phyloP scores from a whole-genome alignment of 2,888 invertebrate genomes.

The Sphaerophoria taeniata region DNA sequence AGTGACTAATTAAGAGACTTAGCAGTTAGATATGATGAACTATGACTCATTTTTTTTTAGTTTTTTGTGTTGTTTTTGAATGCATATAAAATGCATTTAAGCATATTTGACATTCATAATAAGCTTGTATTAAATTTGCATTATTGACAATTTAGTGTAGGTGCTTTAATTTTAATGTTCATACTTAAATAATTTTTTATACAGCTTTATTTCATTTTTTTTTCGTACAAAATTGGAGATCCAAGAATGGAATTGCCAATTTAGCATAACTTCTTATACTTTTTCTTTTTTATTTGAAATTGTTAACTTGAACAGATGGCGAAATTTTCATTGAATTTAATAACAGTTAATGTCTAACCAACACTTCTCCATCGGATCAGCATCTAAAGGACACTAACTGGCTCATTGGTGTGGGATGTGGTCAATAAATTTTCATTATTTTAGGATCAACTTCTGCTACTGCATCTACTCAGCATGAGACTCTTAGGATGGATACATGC shows the following conservation, averaged over 20 bases:
- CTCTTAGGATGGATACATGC: constrained; percentile 58
- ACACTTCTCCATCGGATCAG: constrained; percentile 2
- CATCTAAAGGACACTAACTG: not conserved
- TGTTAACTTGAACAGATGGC: constrained; percentile 53
- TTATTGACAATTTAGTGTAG: too few species aligned
- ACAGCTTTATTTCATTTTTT: constrained; percentile 15
- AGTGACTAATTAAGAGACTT: constrained; percentile 1
- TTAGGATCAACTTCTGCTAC: constrained; percentile 54
- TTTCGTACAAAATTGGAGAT: not conserved
- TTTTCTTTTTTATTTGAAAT: constrained; percentile 10
- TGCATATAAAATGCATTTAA: too few species aligned
- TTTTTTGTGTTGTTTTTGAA: too few species aligned
- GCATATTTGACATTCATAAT: too few species aligned
- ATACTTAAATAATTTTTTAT: too few species aligned
- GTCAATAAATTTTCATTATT: constrained; percentile 65
- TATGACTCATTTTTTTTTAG: not conserved
- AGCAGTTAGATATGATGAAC: not conserved
- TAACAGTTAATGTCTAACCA: constrained; percentile 58
- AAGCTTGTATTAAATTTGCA: too few species aligned
- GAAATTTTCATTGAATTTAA: constrained; percentile 52
- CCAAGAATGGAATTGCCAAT: not conserved
- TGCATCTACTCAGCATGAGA: not conserved
- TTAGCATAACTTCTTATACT: constrained; percentile 15
- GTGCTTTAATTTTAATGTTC: too few species aligned
- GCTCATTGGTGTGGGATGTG: constrained; percentile 26